Conservation (phyloP, 2,888 invertebrate species). For the Ormyrus nitidulus region DNA sequence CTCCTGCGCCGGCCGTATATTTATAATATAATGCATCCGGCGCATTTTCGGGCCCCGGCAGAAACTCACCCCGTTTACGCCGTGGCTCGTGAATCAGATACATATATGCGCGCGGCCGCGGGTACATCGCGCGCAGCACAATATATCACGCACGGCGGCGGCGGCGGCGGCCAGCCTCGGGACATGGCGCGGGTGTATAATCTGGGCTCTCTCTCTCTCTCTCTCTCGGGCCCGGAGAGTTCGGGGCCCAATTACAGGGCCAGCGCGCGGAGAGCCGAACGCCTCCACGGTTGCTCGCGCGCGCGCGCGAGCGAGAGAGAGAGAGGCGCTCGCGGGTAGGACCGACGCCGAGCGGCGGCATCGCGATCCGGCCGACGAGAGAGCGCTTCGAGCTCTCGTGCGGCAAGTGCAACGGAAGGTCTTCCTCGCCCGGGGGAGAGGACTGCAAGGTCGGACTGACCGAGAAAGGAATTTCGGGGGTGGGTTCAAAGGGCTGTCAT, state of each 20-base stretch:
- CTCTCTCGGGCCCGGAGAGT: slow-evolving; percentile 69
- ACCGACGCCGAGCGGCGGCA: not conserved
- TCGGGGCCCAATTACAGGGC: slow-evolving; percentile 75
- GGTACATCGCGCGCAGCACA: slow-evolving; percentile 56
- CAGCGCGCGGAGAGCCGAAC: slow-evolving; percentile 54
- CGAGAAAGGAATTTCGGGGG: too few relatives aligned
- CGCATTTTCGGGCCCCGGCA: slow-evolving; percentile 34
- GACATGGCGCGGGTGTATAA: slow-evolving; percentile 76
- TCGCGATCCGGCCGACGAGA: not conserved
- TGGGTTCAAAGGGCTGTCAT: too few relatives aligned
- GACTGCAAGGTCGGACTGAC: too few relatives aligned
- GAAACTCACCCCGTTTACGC: slow-evolving; percentile 72
- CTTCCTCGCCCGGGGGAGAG: not conserved
- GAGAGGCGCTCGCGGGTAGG: slow-evolving; percentile 15
- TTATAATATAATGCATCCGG: not conserved
- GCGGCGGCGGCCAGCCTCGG: slow-evolving; percentile 67
- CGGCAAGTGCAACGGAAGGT: slow-evolving; percentile 8
- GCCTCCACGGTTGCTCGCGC: slow-evolving; percentile 7
- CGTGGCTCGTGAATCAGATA: slow-evolving; percentile 72
- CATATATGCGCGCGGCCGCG: slow-evolving; percentile 59
- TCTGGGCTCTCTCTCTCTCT: slow-evolving; percentile 66
- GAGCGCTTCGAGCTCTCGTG: not conserved
- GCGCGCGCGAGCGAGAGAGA: too few relatives aligned
- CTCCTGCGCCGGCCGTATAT: slow-evolving; percentile 5
- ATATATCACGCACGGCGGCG: slow-evolving; percentile 61